A percentile compares a stretch with the other conserved stretches of the same genome.
Conservation (phyloP, 2,797 vertebrate species). For the Cheirogaleus major region DNA sequence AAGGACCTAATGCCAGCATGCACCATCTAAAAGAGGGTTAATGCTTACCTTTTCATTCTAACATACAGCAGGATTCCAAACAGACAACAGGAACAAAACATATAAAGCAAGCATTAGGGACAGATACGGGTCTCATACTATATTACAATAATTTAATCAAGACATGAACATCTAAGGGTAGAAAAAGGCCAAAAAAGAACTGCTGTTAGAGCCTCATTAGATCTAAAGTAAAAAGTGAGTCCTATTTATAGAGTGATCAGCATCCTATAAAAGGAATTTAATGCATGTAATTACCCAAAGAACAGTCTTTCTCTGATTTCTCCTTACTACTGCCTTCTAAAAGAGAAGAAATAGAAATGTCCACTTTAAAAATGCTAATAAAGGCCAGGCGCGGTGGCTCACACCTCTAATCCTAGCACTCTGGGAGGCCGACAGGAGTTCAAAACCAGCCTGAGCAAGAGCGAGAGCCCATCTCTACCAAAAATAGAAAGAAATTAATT, state of each 20-base stretch:
- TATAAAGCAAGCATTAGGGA: constrained; percentile 93
- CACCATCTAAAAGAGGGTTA: constrained; percentile 92
- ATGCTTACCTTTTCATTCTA: constrained; percentile 99
- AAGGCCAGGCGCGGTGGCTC: neutral
- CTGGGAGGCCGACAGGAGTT: too few species aligned
- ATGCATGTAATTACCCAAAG: constrained; percentile 18
- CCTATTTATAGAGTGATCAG: neutral
- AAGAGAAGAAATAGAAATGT: constrained; percentile 31
- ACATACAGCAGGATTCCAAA: constrained; percentile 99
- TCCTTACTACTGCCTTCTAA: constrained; percentile 27
- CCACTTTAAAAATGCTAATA: constrained; percentile 36
- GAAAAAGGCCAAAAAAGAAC: neutral
- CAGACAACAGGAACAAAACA: constrained; percentile 98
- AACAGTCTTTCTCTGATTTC: neutral
- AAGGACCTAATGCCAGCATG: constrained; percentile 88
- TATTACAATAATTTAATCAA: constrained; percentile 81
- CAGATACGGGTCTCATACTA: constrained; percentile 80
- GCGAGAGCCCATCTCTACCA: too few species aligned
- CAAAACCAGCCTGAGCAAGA: too few species aligned
- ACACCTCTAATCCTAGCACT: too few species aligned
- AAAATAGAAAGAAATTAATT: too few species aligned
- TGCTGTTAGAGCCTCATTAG: neutral
- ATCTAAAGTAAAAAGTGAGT: constrained; percentile 51
- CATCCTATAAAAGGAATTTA: constrained; percentile 13
- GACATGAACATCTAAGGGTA: constrained; percentile 74